Evolutionary conservation across 2,797 vertebrate genomes (phyloP).

Genomic region (Crenuchus spilurus): DNA sequence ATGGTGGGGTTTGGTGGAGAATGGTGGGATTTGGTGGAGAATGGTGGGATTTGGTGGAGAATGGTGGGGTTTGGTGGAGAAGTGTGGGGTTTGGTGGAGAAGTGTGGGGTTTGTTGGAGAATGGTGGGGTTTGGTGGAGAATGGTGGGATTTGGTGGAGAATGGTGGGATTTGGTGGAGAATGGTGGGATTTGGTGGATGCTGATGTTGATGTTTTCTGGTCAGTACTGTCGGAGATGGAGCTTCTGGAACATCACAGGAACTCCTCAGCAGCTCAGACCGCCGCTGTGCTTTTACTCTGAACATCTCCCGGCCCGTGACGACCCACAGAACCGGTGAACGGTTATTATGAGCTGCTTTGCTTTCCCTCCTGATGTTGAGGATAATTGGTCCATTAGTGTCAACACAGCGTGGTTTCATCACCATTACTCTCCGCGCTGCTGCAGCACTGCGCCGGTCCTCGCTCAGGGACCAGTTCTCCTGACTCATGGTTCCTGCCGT

Average conservation of each 20-base stretch:
- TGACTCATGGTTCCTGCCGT: constrained; percentile 33
- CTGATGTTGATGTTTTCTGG: background rate
- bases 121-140: background rate
- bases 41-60: background rate
- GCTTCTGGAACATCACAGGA: background rate
- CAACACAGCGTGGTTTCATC: background rate
- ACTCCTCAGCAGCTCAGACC: background rate
- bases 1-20: background rate
- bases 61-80: background rate
- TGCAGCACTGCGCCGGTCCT: background rate
- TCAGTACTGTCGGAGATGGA: no score
- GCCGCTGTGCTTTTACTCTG: background rate
- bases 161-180: background rate
- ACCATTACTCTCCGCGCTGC: background rate
- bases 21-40: background rate
- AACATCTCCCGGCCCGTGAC: background rate
- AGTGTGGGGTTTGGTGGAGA: background rate
- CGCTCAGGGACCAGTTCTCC: background rate
- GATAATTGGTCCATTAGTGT: constrained; percentile 30
- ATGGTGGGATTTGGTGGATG: no score
- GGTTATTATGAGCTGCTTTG: constrained; percentile 5
- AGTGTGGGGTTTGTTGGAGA: background rate
- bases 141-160: background rate
- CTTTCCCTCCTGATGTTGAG: background rate
- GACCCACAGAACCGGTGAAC: background rate